Evolutionary conservation across 1,140 invertebrate species (phyloP).

Genomic region (Drosophila trapezifrons): DNA sequence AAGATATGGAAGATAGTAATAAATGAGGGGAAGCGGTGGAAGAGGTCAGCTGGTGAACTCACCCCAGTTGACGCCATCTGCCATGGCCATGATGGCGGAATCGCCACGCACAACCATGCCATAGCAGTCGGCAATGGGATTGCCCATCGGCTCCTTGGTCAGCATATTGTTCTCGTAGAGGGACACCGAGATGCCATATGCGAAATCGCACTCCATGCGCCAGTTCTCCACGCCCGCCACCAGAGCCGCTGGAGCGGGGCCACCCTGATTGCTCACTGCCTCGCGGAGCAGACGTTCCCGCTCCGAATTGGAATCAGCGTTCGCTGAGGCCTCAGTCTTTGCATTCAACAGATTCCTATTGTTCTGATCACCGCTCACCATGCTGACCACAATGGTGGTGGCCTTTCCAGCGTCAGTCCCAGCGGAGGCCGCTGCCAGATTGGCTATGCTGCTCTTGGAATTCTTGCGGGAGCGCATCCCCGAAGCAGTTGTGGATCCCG

Average conservation of each 20-base stretch:
- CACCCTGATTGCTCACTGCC: conserved; percentile 73
- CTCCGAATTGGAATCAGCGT: conserved; percentile 46
- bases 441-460: conserved; percentile 69
- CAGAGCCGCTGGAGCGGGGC: conserved; percentile 54
- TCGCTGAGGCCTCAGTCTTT: conserved; percentile 60
- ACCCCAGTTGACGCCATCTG: conserved; percentile 98
- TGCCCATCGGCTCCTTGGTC: conserved; percentile 90
- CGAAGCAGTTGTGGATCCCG: conserved; percentile 12
- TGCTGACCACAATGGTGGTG: conserved; percentile 76
- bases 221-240: conserved; percentile 89
- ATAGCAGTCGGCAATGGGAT: conserved; percentile 96
- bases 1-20: background rate
- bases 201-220: conserved; percentile 87
- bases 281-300: conserved; percentile 74
- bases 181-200: conserved; percentile 89
- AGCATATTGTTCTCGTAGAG: conserved; percentile 92
- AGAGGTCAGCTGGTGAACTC: conserved; percentile 65
- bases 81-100: conserved; percentile 92
- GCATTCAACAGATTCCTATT: conserved; percentile 78
- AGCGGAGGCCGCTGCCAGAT: conserved; percentile 25
- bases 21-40: background rate
- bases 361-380: conserved; percentile 77
- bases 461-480: conserved; percentile 81
- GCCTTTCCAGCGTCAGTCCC: conserved; percentile 39
- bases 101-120: conserved; percentile 92